Base-by-base conservation (phyloP, 1,140 invertebrate species). In the Drosophila grimshawi region DNA sequence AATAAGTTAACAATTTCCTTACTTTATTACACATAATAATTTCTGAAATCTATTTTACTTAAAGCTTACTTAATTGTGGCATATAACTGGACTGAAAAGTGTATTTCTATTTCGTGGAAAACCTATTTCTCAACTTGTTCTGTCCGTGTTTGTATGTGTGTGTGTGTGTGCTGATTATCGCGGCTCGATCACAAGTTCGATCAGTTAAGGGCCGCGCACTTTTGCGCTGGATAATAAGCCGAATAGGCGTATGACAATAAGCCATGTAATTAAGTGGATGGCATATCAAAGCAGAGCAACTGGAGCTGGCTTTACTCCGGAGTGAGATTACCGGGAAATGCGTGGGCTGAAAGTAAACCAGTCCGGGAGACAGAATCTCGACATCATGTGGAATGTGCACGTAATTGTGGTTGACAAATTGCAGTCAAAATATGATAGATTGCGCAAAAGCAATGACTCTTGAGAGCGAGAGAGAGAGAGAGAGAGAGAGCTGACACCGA, bases 231-330 rank as follows among this genome's bases (percentile, higher is more conserved):
- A 69, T 86, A 86, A 86, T 86, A 86, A 86, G 83, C 80, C 82
- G 85, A 85, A 89, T 89, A 89, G 85, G 85, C 85, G 85, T 89
- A 89, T 81, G 85, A 89, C 85, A 89, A 89, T 89, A 89, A 85
- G 85, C 83, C 77, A 79, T 89, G 86, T 89, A 89, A 89, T 89
- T 89, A 89, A 89, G 61, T 72, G 74, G 70, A 88, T 80, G 82
- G 78, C 78, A 81, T 86, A 85, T 85, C 81, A 75, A 43, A 76
- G 52, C 67, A 76, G 67, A 79, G 76, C 57, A 86, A 78, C 64
- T 81, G 74, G 74, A 78, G 74, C 79, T 33, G 74, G 49, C 33
- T 43, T 63, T 46, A 60, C 3, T 30, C 43, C 11, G 30, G 69
- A n/a, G 39, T 43, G 30, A 60, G 85, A 86, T 86, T 88, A 86